phyloP scores from a whole-genome alignment of 2,888 invertebrate genomes.

The Parelbella ahira region DNA sequence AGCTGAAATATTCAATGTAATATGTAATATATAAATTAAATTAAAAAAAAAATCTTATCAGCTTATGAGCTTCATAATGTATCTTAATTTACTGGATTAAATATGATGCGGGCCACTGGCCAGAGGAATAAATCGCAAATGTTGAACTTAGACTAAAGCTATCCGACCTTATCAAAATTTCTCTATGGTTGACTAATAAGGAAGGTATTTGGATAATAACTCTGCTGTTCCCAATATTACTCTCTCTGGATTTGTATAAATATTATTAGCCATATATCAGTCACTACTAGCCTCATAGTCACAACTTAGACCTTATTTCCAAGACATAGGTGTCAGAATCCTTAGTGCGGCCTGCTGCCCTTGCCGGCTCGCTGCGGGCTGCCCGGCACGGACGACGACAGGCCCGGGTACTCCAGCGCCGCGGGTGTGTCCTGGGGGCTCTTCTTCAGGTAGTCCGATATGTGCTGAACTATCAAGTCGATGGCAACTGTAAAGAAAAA shows the following conservation, averaged over 20 bases:
- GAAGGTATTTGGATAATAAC: no score
- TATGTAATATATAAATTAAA: no score
- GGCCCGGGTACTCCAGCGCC: conserved; percentile 41
- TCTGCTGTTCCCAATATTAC: neutral
- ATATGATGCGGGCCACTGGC: no score
- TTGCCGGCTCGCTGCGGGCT: conserved; percentile 65
- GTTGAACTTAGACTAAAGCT: no score
- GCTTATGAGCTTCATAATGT: no score
- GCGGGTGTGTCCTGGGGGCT: conserved; percentile 44
- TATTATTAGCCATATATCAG: conserved; percentile 9
- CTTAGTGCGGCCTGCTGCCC: conserved; percentile 66
- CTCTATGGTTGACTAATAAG: no score
- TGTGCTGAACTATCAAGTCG: conserved; percentile 97
- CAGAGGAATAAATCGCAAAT: no score
- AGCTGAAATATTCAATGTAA: no score
- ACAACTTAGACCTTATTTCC: conserved; percentile 6
- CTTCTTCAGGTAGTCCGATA: conserved; percentile 90
- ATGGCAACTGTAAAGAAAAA: conserved; percentile 92
- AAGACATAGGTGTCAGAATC: neutral
- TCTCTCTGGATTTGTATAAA: neutral
- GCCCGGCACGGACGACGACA: conserved; percentile 55
- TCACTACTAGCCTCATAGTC: conserved; percentile 14
- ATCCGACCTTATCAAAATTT: no score
- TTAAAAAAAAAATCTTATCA: no score
- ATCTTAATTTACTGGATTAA: no score